Base-by-base conservation (phyloP, 2,797 vertebrate genomes). In the Monodelphis domestica region DNA sequence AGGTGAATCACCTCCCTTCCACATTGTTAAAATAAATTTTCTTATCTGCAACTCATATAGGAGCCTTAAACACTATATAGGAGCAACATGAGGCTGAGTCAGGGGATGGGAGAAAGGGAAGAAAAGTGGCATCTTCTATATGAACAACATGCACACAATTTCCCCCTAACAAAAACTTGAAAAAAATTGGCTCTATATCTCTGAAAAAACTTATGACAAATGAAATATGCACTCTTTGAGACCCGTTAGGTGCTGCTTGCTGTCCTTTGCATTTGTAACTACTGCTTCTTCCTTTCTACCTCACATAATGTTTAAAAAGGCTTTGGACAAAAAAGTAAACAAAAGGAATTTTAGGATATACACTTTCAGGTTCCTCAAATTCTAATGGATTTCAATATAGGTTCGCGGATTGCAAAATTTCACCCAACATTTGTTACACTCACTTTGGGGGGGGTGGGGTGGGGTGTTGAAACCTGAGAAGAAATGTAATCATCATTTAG, bases 41-140 rank as follows among this genome's bases (percentile, higher is more conserved):
- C 97, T 97, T 97, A 97, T 97, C 97, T 98, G 96, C 97, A 98
- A 95, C 92, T 97, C 89, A 93, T 78, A 84, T 63, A 96, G 95
- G 97, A 97, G 89, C 92, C 96, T 97, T 95, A 96, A 95, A 98
- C 90, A 93, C 90, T 93, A 94, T n/a, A 38, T 57, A 94, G 95
- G 95, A 98, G 90, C 95, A 96, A 96, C 92, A 94, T 92, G 93
- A 97, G 93, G 93, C 91, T 45, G 87, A 98, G 97, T 95, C 95
- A 97, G 96, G 94, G 57, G 88, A 94, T 97, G 54, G 89, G 96
- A 97, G 95, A 89, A 91, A 92, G 94, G 92, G 97, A 97, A 95
- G 0, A 96, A 97, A 96, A 87, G 91, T 51, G 93, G 89, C 93
- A 96, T 97, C 93, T 97, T 89, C 95, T 96, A 88, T 88, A 91